These are phyloP conservation scores for Coenobita brevimanus DNA, from an alignment of 1,140 invertebrate species.

Conservation along the genomic window DNA sequence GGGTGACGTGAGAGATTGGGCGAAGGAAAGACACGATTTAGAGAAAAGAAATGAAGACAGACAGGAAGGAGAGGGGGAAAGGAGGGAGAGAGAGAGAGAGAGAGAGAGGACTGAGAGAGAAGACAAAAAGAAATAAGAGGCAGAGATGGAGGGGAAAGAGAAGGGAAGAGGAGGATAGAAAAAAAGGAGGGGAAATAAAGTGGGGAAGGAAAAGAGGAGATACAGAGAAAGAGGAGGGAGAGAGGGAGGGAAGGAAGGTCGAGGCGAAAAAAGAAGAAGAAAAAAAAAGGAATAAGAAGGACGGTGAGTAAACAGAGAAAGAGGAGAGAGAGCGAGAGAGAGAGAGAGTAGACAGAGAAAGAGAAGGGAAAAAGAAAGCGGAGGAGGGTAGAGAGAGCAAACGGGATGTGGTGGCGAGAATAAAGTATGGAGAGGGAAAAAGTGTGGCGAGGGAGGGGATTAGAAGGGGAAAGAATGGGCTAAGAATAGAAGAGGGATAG, in stretches of 20 bases:
- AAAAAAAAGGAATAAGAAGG: background rate
- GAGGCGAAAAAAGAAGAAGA: background rate
- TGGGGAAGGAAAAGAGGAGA: too few species aligned
- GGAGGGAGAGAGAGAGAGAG: constrained; percentile 1
- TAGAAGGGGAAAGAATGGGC: too few species aligned
- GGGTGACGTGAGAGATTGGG: background rate
- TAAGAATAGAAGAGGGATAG: too few species aligned
- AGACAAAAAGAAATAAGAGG: background rate
- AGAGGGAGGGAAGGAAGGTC: background rate
- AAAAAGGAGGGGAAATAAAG: too few species aligned
- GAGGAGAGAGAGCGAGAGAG: background rate
- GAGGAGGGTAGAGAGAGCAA: too few species aligned
- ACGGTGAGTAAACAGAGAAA: too few species aligned
- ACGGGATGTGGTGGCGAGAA: too few species aligned
- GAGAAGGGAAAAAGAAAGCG: too few species aligned
- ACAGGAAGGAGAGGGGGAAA: background rate
- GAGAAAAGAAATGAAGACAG: background rate
- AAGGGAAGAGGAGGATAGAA: too few species aligned
- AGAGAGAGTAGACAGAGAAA: background rate
- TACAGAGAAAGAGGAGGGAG: background rate
- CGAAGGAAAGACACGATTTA: background rate
- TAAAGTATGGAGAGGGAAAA: too few species aligned
- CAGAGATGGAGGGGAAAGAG: background rate
- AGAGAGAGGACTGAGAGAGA: background rate
- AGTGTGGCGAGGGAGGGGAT: too few species aligned